phyloP scores from a whole-genome alignment of 2,888 invertebrate species.

The Lysandra coridon region DNA sequence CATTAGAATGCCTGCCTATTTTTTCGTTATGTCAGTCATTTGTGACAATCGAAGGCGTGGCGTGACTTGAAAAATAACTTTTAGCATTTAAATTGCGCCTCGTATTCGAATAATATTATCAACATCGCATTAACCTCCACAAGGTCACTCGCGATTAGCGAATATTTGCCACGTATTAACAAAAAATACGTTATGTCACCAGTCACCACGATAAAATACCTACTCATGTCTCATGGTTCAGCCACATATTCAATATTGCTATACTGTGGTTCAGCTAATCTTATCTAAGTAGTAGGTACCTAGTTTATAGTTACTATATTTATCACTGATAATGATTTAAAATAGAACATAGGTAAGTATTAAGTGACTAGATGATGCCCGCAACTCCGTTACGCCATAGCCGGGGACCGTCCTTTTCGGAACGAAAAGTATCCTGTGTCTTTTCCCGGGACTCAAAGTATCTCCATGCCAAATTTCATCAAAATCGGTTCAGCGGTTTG shows the following conservation, averaged over 20 bases:
- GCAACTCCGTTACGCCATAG: no score
- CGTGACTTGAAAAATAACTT: conserved; percentile 4
- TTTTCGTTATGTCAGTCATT: no score
- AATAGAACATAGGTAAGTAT: neutral
- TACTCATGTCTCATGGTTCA: no score
- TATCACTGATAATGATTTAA: neutral
- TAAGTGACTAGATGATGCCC: no score
- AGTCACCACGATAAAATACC: neutral
- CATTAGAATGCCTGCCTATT: neutral
- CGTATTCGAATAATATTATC: conserved; percentile 2
- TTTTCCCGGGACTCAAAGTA: no score
- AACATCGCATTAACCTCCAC: conserved; percentile 8
- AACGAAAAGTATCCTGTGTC: no score
- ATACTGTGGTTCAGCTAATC: neutral
- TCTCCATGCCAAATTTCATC: no score
- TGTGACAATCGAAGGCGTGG: neutral
- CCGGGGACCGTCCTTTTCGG: no score
- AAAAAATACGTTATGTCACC: conserved; percentile 24
- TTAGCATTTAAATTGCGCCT: neutral
- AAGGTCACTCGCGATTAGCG: neutral
- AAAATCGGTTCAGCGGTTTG: no score
- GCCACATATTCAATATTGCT: no score
- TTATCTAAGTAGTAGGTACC: neutral
- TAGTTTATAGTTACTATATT: neutral
- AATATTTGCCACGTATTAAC: conserved; percentile 9